Base-by-base conservation (phyloP, 2,113 vertebrate species). In the Gavialis gangeticus region DNA sequence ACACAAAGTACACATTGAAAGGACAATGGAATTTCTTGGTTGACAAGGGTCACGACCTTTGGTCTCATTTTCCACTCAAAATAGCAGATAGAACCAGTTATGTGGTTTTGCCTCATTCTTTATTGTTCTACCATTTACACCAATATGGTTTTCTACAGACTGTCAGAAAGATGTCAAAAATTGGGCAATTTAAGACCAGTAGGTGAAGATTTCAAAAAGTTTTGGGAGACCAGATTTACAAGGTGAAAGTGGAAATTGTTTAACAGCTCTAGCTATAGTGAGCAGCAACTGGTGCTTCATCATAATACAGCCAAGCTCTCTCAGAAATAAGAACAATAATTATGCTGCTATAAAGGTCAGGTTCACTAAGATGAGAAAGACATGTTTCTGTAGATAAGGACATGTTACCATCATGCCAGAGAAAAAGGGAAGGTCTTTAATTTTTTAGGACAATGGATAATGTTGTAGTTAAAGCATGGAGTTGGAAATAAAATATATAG, bases 311-410 rank as follows among this genome's bases (percentile, higher is more conserved):
- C 81, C 85, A 78, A 28, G 87, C 64, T 57, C 73, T 96, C 60
- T 80, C 91, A 90, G 15, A 91, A 82, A 73, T 95, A 94, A 87
- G 94, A 93, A 71, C 24, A 90, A 95, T 87, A 66, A 30, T 96
- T 69, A 76, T 92, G 91, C 92, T 21, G 6, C 16, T 95, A 93
- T 96, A 95, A 85, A 82, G 75, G 94, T 95, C 67, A 81, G 82
- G 87, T 84, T 89, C 69, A 60, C 46, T 62, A 55, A 0, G 0
- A 67, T 24, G 30, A 37, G 63, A 87, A 85, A 92, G 77, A 78
- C 21, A 83, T 18, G 13, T 10, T 78, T 17, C 66, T 91, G 75
- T 91, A 85, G 92, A 79, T 18, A 82, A 71, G 86, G 79, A 57
- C 37, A 37, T 63, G 60, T 87, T 93, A 63, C 5, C 66, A 55